Base-by-base conservation (phyloP, 2,797 vertebrate genomes). In the Choloepus didactylus region DNA sequence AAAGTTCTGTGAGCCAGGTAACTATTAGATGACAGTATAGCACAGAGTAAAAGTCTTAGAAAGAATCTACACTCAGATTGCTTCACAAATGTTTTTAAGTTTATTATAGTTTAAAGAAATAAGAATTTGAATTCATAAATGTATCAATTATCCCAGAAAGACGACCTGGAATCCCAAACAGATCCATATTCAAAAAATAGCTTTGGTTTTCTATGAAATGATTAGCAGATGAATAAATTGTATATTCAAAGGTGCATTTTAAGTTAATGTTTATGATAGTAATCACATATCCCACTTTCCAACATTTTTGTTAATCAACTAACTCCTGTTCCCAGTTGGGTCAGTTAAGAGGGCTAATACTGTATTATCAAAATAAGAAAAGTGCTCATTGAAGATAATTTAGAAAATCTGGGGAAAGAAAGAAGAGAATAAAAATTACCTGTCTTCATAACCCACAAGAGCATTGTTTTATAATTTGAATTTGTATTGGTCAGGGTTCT, bases 101-200 rank as follows among this genome's bases (percentile, higher is more conserved):
- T 83, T 89, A 64, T 86, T 46, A n/a, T 2, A 64, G 70, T 90
- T 87, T 54, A 79, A 93, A 81, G 66, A 81, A 80, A 51, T 31
- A 89, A 46, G 29, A 89, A 87, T 81, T 82, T 54, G 29, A 88
- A 81, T 96, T 93, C 62, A 86, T 81, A 91, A 91, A 69, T 77
- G 1, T 70, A 38, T 44, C 72, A 4, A 89, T 91, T 82, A 88
- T 88, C 35, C 66, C 41, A 82, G 62, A 91, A 66, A 91, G 81
- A 77, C 6, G 44, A 85, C 21, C 54, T 60, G 38, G 31, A 80
- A 31, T 46, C 51, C 54, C 29, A 86, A 23, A n/a, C 27, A n/a
- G 10, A 76, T 70, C 46, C 27, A 10, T 81, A 66, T 75, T 85
- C 23, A 88, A 70, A 66, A 80, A 93, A 67, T 38, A 49, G 2